Evolutionary conservation across 2,113 vertebrate species (phyloP), one percentile per base, ranked within the genome.

Genomic region (Lophura nycthemera): DNA sequence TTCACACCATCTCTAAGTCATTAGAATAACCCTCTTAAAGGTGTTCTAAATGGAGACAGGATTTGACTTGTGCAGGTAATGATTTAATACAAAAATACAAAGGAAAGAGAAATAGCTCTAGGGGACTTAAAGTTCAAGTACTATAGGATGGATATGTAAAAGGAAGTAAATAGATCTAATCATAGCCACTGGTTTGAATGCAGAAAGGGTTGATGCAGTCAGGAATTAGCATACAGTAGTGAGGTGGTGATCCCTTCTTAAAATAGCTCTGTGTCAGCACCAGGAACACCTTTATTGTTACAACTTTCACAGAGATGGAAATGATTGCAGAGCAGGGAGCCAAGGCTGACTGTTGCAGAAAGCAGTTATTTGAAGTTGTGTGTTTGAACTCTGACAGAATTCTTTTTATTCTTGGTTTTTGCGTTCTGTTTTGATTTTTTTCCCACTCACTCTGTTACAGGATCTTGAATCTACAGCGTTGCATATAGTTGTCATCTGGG

Each of bases 21-120:
- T 95, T 95, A 95, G 93, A 95, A 81, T 95, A 96, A 95, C 93
- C 90, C 92, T 93, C 85, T 90, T 95, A 96, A 86, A 96, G 88
- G 17, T 78, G 76, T 93, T 92, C 84, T 95, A 93, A 95, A 90
- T 45, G 57, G 85, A 91, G 94, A 73, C 63, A 82, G 91, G 92
- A 96, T 95, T 95, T 96, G 88, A 92, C 92, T 93, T 70, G 73
- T 84, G 48, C 66, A 81, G 89, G 86, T 92, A 93, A 75, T 78
- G 89, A 69, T 95, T 95, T 67, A 86, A 69, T 73, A 84, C 66
- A 92, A 82, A 94, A 95, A 76, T 88, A 81, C 42, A 83, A 67
- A 94, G 72, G 79, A 88, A 91, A 84, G 88, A 81, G 40, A 79
- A 88, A 70, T 78, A 0, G 1, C 73, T 89, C 25, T 5, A 59